Evolutionary conservation across 2,888 invertebrate species (phyloP), one percentile per base, ranked within the genome.

Genomic region (Andrena bucephala): DNA sequence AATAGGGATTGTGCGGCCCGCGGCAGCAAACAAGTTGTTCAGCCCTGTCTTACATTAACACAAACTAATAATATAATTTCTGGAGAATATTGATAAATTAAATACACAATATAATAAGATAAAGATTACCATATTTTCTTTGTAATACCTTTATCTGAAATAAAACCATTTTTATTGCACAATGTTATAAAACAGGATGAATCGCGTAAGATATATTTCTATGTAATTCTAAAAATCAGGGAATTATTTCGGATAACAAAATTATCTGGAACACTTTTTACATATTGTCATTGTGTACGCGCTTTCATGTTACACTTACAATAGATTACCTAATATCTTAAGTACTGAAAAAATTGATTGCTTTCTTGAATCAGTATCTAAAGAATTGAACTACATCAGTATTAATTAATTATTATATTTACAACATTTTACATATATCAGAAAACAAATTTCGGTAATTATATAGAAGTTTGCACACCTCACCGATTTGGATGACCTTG

Each of bases 381-480:
- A 65, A 48, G 42, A 1, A 70, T 8, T 42, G 16, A 76, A 31
- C 42, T 71, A 48, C 48, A 33, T 42, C 33, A 65, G 31, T 76
- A 76, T 76, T 57, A 76, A 63, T 68, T 71, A 77, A 20, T 54
- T 69, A 33, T 72, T 52, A 74, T 71, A 77, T 77, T 77, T 77
- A 77, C 63, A 71, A 71, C 42, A 65, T 77, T 77, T 77, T 77
- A 77, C 63, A 70, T 68, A 42, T 33, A 60, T 63, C 29, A 52
- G 20, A 54, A 31, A 68, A 42, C 54, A 70, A 10, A n/a, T 29
- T 57, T 63, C 16, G 36, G 10, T 36, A 36, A 36, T 36, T 36
- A 36, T 36, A 36, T 36, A 36, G 10, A 36, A 36, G 36, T 10
- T 10, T 10, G 36, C 2, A 36, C 36, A 36, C 36, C 36, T 36